Evolutionary conservation across 1,140 invertebrate genomes (phyloP).

Genomic region (Drosophila ironensis): DNA sequence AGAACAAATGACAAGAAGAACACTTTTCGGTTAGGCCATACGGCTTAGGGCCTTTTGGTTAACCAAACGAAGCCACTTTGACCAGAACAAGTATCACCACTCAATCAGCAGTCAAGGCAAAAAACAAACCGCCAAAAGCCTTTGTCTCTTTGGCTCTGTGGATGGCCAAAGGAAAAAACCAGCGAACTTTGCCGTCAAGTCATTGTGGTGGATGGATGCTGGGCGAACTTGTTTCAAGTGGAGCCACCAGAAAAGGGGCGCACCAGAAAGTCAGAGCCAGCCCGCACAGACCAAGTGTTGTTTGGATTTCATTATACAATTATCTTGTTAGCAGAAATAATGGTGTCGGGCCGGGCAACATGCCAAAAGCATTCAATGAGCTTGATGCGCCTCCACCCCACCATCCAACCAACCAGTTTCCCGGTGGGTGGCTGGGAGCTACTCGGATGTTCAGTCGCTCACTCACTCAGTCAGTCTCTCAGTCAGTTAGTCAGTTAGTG

Average conservation of each 20-base stretch:
- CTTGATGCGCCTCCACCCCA: conserved; percentile 33
- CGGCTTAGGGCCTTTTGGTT: not conserved
- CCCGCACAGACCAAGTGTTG: conserved; percentile 57
- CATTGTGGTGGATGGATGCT: conserved; percentile 44
- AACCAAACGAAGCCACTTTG: conserved; percentile 2
- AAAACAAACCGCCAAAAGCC: conserved; percentile 46
- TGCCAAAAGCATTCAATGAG: conserved; percentile 79
- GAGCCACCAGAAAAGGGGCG: conserved; percentile 37
- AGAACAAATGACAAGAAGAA: too few relatives aligned
- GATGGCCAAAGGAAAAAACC: conserved; percentile 37
- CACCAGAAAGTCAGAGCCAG: conserved; percentile 11
- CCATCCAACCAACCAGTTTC: not conserved
- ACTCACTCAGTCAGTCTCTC: conserved; percentile 30
- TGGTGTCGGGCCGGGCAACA: conserved; percentile 77
- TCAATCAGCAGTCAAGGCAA: conserved; percentile 54
- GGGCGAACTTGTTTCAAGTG: conserved; percentile 20
- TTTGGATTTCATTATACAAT: conserved; percentile 81
- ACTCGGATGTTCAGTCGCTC: not conserved
- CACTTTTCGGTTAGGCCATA: too few relatives aligned
- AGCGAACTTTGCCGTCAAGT: conserved; percentile 73
- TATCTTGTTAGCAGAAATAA: conserved; percentile 81
- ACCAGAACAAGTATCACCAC: conserved; percentile 50
- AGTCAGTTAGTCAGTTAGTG: conserved; percentile 3
- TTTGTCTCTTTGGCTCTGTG: conserved; percentile 56
- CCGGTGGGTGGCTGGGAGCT: conserved; percentile 4